Percentiles rank a stretch among this genome's conserved stretches.
phyloP scores from a whole-genome alignment of 53 echinoderm and acorn worm species.

The Echinarachnius parma region DNA sequence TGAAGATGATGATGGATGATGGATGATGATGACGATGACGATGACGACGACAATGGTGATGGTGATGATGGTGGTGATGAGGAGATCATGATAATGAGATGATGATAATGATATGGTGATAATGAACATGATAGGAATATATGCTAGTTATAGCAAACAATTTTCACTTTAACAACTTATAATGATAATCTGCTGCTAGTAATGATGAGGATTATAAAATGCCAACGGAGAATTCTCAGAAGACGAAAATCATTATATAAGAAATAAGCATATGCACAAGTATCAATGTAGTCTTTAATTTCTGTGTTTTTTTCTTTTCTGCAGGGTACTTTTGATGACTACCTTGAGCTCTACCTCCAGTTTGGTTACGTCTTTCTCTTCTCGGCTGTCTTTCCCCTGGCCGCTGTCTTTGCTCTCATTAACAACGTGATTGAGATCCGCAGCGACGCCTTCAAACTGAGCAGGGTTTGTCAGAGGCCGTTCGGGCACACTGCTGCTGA shows the following conservation, averaged over 20 bases:
- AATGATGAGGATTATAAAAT: too few species aligned
- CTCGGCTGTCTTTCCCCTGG: conserved; percentile 95
- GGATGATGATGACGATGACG: too few species aligned
- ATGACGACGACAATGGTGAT: too few species aligned
- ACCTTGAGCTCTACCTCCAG: conserved; percentile 97
- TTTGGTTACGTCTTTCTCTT: conserved; percentile 99
- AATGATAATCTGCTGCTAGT: too few species aligned
- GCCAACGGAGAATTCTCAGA: too few species aligned
- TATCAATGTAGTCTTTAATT: too few species aligned
- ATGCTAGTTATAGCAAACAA: too few species aligned
- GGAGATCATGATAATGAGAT: not conserved
- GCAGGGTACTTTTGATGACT: conserved; percentile 99
- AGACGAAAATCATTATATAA: too few species aligned
- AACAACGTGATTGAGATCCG: conserved; percentile 96
- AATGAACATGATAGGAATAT: not conserved
- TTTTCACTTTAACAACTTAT: too few species aligned
- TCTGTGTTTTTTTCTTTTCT: not conserved
- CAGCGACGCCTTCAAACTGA: conserved; percentile 95
- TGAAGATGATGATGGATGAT: too few species aligned
- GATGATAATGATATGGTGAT: not conserved
- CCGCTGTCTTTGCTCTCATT: conserved; percentile 78
- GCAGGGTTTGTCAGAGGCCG: conserved; percentile 84
- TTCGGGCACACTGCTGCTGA: conserved; percentile 82
- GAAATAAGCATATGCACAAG: too few species aligned
- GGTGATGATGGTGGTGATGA: too few species aligned